Conservation (phyloP, 2,797 vertebrate species). For the Perodicticus potto region DNA sequence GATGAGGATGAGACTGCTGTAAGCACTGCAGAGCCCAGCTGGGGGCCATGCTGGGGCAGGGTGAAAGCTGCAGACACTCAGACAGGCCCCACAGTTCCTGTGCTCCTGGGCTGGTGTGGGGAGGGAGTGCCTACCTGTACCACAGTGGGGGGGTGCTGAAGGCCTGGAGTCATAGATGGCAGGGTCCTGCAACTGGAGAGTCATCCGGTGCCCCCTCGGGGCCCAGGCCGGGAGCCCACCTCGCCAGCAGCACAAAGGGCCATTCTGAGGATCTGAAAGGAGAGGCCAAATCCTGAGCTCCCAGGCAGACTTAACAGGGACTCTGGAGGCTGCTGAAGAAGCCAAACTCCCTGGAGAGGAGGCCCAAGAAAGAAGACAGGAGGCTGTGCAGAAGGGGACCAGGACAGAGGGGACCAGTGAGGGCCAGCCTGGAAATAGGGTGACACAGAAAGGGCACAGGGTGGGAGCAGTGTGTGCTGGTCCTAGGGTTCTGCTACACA, state of each 20-base stretch:
- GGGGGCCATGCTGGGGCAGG: not conserved
- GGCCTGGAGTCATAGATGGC: conserved; percentile 82
- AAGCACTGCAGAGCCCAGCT: not conserved
- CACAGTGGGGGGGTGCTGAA: conserved; percentile 80
- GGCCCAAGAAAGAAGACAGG: not conserved
- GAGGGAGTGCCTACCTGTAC: conserved; percentile 79
- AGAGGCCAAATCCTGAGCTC: conserved; percentile 51
- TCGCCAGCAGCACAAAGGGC: conserved; percentile 64
- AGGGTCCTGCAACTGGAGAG: conserved; percentile 66
- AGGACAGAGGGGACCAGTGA: not conserved
- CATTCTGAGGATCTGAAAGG: conserved; percentile 81
- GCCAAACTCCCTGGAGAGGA: not conserved
- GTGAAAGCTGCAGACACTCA: not conserved
- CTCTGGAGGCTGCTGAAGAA: not conserved
- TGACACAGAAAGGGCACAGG: not conserved
- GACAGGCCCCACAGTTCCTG: not conserved
- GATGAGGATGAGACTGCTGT: not conserved
- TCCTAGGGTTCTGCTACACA: not conserved
- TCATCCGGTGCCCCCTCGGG: conserved; percentile 80
- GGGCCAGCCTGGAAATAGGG: not conserved
- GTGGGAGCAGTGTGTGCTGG: accelerated
- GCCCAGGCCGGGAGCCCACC: conserved; percentile 61
- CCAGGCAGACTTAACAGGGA: not conserved
- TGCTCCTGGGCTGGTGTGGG: not conserved
- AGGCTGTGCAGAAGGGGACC: not conserved